Conservation (phyloP, 2,888 invertebrate genomes). For the Cryptus armator region DNA sequence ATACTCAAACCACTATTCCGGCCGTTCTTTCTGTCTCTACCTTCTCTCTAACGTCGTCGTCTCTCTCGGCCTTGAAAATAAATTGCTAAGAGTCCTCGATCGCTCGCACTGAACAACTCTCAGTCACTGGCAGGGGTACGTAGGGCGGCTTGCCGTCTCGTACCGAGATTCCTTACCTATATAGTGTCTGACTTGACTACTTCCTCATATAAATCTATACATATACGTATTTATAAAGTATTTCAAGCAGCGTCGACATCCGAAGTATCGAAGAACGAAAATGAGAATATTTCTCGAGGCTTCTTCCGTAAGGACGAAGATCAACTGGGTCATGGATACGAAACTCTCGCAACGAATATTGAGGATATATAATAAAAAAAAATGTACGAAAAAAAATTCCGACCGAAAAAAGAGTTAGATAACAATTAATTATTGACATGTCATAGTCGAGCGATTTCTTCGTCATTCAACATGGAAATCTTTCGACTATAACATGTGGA, state of each 20-base stretch:
- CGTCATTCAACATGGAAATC: too few relatives aligned
- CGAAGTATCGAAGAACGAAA: conserved; percentile 32
- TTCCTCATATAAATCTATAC: neutral
- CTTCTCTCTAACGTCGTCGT: neutral
- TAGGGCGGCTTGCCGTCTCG: conserved; percentile 27
- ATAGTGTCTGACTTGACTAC: conserved; percentile 28
- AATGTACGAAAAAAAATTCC: too few relatives aligned
- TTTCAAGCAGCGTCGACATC: conserved; percentile 15
- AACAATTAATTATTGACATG: too few relatives aligned
- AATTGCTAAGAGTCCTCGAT: conserved; percentile 48
- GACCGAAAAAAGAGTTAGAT: too few relatives aligned
- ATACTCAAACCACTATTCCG: neutral
- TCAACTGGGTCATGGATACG: conserved; percentile 41
- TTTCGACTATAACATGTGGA: too few relatives aligned
- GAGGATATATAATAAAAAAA: too few relatives aligned
- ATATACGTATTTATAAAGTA: conserved; percentile 11
- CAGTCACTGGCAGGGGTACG: conserved; percentile 13
- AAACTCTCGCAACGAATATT: conserved; percentile 24
- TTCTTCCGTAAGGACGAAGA: conserved; percentile 39
- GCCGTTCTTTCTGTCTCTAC: conserved; percentile 9
- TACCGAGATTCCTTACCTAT: neutral
- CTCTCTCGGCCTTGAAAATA: conserved; percentile 58
- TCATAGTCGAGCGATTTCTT: too few relatives aligned
- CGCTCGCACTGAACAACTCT: conserved; percentile 34
- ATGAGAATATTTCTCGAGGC: conserved; percentile 32